A percentile compares a stretch with the other conserved stretches of the same genome.
phyloP scores from a whole-genome alignment of 2,797 vertebrate species.

The Etheostoma perlongum region DNA sequence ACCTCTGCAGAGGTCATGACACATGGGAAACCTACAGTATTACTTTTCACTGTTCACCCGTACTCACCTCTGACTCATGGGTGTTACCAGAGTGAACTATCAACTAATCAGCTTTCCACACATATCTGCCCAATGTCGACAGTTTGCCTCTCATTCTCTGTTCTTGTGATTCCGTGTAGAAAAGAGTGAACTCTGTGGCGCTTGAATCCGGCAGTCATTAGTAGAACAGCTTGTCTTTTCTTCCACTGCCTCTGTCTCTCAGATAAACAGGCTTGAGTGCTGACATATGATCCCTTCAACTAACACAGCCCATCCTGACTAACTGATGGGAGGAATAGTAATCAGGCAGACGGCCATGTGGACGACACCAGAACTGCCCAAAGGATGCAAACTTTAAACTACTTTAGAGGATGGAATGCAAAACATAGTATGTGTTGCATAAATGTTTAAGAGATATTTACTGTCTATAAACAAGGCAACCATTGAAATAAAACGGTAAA shows the following conservation, averaged over 20 bases:
- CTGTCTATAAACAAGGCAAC: background rate
- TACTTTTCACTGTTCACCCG: slow-evolving; percentile 78
- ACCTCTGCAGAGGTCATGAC: slow-evolving; percentile 71
- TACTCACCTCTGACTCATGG: slow-evolving; percentile 76
- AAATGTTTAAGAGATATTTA: slow-evolving; percentile 8
- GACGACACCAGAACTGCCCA: slow-evolving; percentile 41
- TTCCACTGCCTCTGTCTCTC: slow-evolving; percentile 71
- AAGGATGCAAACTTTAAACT: slow-evolving; percentile 39
- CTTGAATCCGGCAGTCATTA: slow-evolving; percentile 78
- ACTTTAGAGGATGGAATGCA: slow-evolving; percentile 14
- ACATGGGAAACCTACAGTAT: slow-evolving; percentile 73
- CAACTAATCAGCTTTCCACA: slow-evolving; percentile 76
- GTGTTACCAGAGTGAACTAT: slow-evolving; percentile 68
- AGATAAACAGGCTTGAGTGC: slow-evolving; percentile 79
- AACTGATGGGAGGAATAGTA: slow-evolving; percentile 69
- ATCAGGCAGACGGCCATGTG: slow-evolving; percentile 63
- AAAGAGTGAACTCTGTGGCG: slow-evolving; percentile 57
- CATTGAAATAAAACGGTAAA: slow-evolving; percentile 17
- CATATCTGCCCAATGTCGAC: slow-evolving; percentile 57
- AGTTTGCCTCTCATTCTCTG: slow-evolving; percentile 55
- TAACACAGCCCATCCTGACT: slow-evolving; percentile 72
- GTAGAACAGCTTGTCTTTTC: slow-evolving; percentile 80
- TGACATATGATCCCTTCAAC: slow-evolving; percentile 75
- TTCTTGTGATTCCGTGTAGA: slow-evolving; percentile 32
- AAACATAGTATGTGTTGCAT: slow-evolving; percentile 14